These are phyloP conservation scores for Pseudochaenichthys georgianus DNA, from an alignment of 2,797 vertebrate genomes.

Conservation along the genomic window DNA sequence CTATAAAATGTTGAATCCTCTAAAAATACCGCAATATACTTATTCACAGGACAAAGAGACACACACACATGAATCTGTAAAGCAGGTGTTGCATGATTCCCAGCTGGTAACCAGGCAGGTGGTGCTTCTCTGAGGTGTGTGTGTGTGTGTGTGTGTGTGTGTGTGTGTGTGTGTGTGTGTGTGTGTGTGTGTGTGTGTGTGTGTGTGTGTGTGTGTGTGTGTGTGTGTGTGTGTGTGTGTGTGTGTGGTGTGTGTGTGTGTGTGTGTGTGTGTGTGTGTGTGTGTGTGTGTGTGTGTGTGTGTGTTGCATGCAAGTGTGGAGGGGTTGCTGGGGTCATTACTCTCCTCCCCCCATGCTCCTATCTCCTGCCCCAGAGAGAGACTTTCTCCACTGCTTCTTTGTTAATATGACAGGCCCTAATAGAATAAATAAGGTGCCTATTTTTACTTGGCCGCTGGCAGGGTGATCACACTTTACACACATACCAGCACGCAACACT, in stretches of 20 bases:
- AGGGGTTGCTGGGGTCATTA: constrained; percentile 25
- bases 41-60: too few relatives aligned
- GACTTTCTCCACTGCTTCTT: constrained; percentile 48
- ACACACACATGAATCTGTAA: not conserved
- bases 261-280: not conserved
- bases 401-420: constrained; percentile 70
- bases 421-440: constrained; percentile 74
- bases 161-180: constrained; percentile 23
- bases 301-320: constrained; percentile 23
- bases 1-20: too few relatives aligned
- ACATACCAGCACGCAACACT: constrained; percentile 20
- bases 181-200: constrained; percentile 23
- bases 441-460: constrained; percentile 70
- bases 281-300: constrained; percentile 7
- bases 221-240: not conserved
- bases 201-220: constrained; percentile 11
- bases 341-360: not conserved
- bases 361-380: constrained; percentile 31
- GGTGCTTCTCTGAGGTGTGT: constrained; percentile 37
- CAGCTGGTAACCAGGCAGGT: constrained; percentile 39
- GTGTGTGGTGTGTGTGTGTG: not conserved
- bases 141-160: not conserved
- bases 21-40: too few relatives aligned
- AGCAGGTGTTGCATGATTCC: constrained; percentile 20
- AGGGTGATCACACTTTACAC: constrained; percentile 51